Evolutionary conservation across 2,888 invertebrate species (phyloP).

Genomic region (Dryobota labecula): DNA sequence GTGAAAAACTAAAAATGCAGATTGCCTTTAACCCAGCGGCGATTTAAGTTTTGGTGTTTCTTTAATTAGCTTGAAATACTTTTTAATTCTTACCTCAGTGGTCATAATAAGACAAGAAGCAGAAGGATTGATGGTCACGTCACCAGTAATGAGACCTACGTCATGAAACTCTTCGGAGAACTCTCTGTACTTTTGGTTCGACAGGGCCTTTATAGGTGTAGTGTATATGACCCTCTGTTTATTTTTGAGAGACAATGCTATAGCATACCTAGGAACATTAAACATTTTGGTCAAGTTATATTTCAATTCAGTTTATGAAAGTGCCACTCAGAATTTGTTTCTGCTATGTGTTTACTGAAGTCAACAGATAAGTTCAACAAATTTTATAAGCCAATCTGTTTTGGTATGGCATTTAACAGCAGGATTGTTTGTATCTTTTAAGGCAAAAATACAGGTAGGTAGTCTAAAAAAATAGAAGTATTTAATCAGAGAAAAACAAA

Average conservation of each 20-base stretch:
- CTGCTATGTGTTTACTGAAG: background rate
- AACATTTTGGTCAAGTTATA: background rate
- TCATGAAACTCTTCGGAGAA: conserved; percentile 99
- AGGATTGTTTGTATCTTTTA: background rate
- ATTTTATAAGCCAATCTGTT: background rate
- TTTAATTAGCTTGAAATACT: background rate
- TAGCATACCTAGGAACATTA: conserved; percentile 93
- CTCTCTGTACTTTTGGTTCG: conserved; percentile 99
- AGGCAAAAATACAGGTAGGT: background rate
- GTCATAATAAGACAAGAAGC: conserved; percentile 99
- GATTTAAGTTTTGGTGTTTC: background rate
- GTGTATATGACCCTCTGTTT: conserved; percentile 99
- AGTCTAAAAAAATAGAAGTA: background rate
- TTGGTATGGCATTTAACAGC: background rate
- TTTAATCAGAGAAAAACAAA: background rate
- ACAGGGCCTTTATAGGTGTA: conserved; percentile 99
- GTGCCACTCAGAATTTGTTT: background rate
- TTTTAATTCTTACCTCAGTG: conserved; percentile 94
- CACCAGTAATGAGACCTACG: conserved; percentile 99
- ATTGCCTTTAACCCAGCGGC: too few species aligned
- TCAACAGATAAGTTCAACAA: background rate
- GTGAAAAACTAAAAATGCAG: too few species aligned
- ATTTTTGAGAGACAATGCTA: conserved; percentile 97
- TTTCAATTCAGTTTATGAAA: background rate
- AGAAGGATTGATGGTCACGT: conserved; percentile 99